Evolutionary conservation across 1,140 invertebrate species (phyloP), one percentile per base, ranked within the genome.

Genomic region (Bathynomus jamesi): DNA sequence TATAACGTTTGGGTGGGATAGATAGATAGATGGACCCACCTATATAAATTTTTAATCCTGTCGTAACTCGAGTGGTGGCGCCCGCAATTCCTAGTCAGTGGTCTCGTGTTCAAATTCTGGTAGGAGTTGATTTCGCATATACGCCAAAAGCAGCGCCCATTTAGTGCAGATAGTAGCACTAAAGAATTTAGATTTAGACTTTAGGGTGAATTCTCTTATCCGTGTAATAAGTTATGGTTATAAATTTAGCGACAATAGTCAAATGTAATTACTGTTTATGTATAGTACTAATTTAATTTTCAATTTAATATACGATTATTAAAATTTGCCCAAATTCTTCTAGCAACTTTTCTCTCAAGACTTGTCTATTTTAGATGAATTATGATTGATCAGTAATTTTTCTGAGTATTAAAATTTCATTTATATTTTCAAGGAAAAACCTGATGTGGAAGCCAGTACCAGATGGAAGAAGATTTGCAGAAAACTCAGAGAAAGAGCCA

Each of bases 401-500:
- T 53, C 40, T 21, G 13, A 53, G n/a, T n/a, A n/a, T n/a, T n/a
- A n/a, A n/a, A 53, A 53, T 21, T 21, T 2, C 1, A 53, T 17
- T 53, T 53, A 53, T 53, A 1, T 17, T 17, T 53, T 53, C 21
- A 11, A 53, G 40, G 40, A 53, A 53, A 53, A 53, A 53, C 11
- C 5, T 53, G 40, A 53, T 17, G 40, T 53, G 5, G 40, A 53
- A 11, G 40, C 21, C 5, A 53, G 2, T 1, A 53, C 40, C 13
- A 53, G 21, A 53, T 53, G 40, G 40, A 53, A 53, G 21, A 53
- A 21, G 21, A 17, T 53, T 53, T 53, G 40, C 40, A 53, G 40
- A 61, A 60, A 17, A 11, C 62, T 70, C 3, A 53, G 28, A 31
- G 28, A 72, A 11, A 65, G 62, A 0, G 74, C 67, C 40, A 30